Percentiles rank a stretch among this genome's conserved stretches.
Evolutionary conservation across 2,797 vertebrate species (phyloP).

Genomic region (Atherinosoma microstoma): DNA sequence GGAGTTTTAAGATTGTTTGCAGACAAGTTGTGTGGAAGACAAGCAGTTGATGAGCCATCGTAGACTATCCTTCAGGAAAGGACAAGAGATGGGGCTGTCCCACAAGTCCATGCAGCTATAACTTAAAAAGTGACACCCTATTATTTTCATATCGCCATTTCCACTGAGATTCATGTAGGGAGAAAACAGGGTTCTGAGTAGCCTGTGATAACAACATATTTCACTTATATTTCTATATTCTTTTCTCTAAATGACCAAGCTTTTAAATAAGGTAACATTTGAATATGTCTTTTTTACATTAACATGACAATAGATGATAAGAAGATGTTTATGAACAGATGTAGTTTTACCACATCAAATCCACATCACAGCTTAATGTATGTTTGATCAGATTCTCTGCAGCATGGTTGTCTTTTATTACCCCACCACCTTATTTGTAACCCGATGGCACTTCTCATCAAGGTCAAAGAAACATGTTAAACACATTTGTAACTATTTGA

Average conservation of each 20-base stretch:
- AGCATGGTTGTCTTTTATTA: background rate
- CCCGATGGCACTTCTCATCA: background rate
- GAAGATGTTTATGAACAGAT: background rate
- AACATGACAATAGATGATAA: background rate
- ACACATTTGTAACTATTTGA: background rate
- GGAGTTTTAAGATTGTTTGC: background rate
- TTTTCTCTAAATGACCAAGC: background rate
- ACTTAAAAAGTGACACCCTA: no score
- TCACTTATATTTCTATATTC: no score
- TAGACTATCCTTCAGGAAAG: no score
- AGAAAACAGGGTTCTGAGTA: no score
- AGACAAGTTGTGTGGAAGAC: background rate
- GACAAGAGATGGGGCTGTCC: no score
- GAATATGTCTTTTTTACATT: background rate
- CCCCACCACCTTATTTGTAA: background rate
- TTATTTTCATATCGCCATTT: no score
- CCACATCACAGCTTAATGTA: background rate
- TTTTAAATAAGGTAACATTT: background rate
- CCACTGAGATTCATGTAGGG: no score
- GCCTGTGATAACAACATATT: no score
- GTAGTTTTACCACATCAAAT: background rate
- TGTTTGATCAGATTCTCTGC: background rate
- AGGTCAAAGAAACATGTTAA: background rate
- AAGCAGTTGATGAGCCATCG: no score
- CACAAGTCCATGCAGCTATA: no score